Base-by-base conservation (phyloP, 2,113 vertebrate genomes). In the Vidua macroura region DNA sequence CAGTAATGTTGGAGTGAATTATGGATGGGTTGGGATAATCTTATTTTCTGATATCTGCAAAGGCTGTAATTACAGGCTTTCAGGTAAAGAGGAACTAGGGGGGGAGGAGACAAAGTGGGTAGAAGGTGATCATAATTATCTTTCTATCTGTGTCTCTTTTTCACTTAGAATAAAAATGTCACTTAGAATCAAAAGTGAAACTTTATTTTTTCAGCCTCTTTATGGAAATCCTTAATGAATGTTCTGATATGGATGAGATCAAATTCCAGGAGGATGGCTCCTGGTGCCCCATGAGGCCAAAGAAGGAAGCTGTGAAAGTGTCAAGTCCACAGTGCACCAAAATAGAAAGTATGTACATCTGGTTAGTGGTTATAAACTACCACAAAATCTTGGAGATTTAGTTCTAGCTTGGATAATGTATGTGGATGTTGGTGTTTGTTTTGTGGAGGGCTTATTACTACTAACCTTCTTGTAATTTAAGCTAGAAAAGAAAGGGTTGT, bases 261-360 rank as follows among this genome's bases (percentile, higher is more conserved):
- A 99, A 99, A 97, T 99, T 99, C 96, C 99, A 99, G 91, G 99
- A 99, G 94, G 99, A 99, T 60, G 99, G 99, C 21, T 98, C 98
- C 23, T 99, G 99, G 99, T 99, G 99, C 91, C 99, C 99, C 49
- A 99, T 99, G 99, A 99, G 99, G 97, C 99, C 98, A 92, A 99
- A 99, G 97, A 99, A 99, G 82, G 99, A 99, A 95, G 83, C 98
- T 11, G 95, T 99, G 77, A 99, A 98, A 96, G 97, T 99, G n/a
- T 97, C 98, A 53, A 98, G 98, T 80, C 96, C 98, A 31, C 98
- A 98, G 8, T 97, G 98, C 86, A 95, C 98, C 80, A 99, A 99
- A 97, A 97, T 98, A 86, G 99, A 99, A 97, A 98, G 99, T 99
- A 98, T 48, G 98, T 98, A 24, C 19, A 31, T 39, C 17, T 69